Percentiles rank a stretch among this genome's conserved stretches.
Conservation (phyloP, 2,113 vertebrate species). For the Python bivittatus region DNA sequence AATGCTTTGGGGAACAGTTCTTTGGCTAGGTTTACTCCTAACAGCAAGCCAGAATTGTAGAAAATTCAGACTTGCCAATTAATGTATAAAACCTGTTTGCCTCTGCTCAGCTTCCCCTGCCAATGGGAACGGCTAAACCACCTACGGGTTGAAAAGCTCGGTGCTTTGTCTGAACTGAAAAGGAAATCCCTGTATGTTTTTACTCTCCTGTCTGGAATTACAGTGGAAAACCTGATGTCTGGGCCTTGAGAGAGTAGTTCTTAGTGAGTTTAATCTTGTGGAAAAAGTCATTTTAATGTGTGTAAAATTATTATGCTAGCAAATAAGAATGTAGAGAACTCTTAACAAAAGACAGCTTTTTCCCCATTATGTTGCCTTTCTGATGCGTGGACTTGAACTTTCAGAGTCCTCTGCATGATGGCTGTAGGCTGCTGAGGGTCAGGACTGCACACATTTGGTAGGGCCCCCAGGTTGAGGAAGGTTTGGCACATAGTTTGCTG, state of each 20-base stretch:
- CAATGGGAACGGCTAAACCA: background rate
- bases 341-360: background rate
- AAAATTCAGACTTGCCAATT: background rate
- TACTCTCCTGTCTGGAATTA: constrained; percentile 6
- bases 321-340: background rate
- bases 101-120: background rate
- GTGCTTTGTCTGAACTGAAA: background rate
- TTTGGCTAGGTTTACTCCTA: background rate
- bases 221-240: background rate
- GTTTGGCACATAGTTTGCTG: background rate
- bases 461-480: background rate
- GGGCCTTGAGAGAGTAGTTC: background rate
- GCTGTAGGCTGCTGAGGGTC: background rate
- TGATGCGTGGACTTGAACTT: background rate
- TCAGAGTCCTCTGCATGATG: background rate
- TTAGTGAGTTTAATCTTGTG: background rate
- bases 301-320: background rate
- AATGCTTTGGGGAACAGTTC: background rate
- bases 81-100: background rate
- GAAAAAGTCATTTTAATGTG: background rate
- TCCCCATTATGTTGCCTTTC: background rate
- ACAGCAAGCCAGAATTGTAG: background rate
- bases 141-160: background rate
- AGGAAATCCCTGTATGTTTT: background rate
- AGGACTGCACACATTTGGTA: background rate